phyloP scores from a whole-genome alignment of 2,888 invertebrate species.

The Tricholauxania praeusta region DNA sequence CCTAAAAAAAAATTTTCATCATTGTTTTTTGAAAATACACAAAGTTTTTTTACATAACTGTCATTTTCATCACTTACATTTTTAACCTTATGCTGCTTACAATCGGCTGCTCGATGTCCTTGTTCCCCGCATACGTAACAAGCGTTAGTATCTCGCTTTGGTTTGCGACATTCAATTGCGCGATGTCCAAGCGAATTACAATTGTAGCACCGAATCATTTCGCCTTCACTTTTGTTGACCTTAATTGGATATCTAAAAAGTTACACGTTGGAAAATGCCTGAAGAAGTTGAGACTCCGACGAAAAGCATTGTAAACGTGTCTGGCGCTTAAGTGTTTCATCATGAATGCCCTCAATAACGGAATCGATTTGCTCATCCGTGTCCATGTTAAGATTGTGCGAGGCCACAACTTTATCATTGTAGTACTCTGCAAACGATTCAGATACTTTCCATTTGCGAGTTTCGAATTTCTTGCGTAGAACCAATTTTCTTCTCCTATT shows the following conservation, averaged over 20 bases:
- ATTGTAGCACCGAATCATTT: too few species aligned
- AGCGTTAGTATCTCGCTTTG: too few species aligned
- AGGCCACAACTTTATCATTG: conserved; percentile 11
- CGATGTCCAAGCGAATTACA: too few species aligned
- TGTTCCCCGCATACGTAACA: too few species aligned
- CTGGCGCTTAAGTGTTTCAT: conserved; percentile 18
- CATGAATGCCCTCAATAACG: conserved; percentile 40
- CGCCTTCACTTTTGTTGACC: too few species aligned
- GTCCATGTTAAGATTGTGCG: conserved; percentile 15
- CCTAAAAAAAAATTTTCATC: conserved; percentile 36
- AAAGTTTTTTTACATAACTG: too few species aligned
- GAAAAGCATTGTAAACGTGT: conserved; percentile 34
- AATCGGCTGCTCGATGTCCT: too few species aligned
- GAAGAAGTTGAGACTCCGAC: conserved; percentile 29
- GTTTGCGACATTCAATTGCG: too few species aligned
- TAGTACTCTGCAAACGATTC: conserved; percentile 15
- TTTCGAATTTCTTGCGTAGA: conserved; percentile 3
- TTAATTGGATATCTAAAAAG: background rate
- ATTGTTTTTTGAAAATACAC: too few species aligned
- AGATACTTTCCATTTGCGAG: background rate
- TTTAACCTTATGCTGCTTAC: too few species aligned
- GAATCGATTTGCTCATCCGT: conserved; percentile 35
- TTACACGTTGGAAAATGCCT: conserved; percentile 37
- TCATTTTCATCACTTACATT: too few species aligned
- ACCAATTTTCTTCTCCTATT: background rate